Conservation (phyloP, 1,140 invertebrate genomes). For the Drosophila persimilis region DNA sequence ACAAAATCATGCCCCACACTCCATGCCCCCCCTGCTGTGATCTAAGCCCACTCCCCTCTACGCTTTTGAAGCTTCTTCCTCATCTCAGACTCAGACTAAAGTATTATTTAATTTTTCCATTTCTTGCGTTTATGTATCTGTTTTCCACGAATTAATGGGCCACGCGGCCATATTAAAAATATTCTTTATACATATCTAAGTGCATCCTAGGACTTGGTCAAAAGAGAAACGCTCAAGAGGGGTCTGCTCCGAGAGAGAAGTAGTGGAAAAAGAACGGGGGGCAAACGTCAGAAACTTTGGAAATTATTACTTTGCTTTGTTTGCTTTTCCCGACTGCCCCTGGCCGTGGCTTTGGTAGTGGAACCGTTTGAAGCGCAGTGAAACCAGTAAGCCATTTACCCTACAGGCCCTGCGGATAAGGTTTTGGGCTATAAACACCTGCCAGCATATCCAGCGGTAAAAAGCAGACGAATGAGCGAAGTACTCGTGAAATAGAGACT, state of each 20-base stretch:
- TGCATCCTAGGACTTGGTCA: constrained; percentile 38
- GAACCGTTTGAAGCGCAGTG: constrained; percentile 4
- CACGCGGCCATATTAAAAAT: constrained; percentile 65
- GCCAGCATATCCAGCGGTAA: neutral
- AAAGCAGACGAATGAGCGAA: neutral
- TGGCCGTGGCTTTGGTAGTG: constrained; percentile 23
- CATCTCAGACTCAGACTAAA: constrained; percentile 11
- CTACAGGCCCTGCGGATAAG: constrained; percentile 11
- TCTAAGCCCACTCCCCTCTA: neutral
- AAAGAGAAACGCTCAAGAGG: neutral
- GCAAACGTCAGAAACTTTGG: constrained; percentile 68
- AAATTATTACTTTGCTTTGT: constrained; percentile 74
- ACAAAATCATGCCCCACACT: constrained; percentile 39
- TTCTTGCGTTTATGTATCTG: constrained; percentile 34
- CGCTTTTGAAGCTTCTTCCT: neutral
- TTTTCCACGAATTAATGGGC: constrained; percentile 62
- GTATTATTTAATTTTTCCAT: constrained; percentile 63
- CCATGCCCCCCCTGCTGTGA: constrained; percentile 31
- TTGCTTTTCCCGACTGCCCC: constrained; percentile 22
- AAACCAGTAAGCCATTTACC: constrained; percentile 18
- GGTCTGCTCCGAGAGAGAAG: too few relatives aligned
- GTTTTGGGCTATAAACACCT: constrained; percentile 39
- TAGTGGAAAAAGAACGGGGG: neutral
- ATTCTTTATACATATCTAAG: constrained; percentile 70
- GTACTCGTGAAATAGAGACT: too few relatives aligned